Evolutionary conservation across 1,140 invertebrate genomes (phyloP).

Genomic region (Zaprionus gabonicus): DNA sequence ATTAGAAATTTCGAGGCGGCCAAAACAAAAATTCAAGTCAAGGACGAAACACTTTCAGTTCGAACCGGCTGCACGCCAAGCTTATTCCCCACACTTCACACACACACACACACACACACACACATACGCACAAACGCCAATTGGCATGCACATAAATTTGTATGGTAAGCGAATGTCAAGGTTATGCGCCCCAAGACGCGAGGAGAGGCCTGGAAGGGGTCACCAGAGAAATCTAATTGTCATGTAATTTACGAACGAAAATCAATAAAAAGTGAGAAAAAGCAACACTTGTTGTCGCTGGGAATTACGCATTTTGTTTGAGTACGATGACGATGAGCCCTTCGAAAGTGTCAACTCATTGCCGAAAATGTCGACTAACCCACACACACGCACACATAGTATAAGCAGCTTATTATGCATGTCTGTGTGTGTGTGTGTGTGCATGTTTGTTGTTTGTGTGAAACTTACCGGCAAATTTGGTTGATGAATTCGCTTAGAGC

Average conservation of each 20-base stretch:
- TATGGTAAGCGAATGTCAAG: constrained; percentile 52
- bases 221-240: constrained; percentile 40
- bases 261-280: constrained; percentile 34
- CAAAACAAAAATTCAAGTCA: constrained; percentile 11
- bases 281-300: constrained; percentile 15
- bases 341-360: constrained; percentile 5
- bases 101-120: background rate
- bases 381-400: background rate
- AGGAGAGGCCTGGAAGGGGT: constrained; percentile 12
- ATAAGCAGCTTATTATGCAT: background rate
- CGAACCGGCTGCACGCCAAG: constrained; percentile 24
- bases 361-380: constrained; percentile 1
- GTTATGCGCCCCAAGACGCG: constrained; percentile 19
- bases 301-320: constrained; percentile 1
- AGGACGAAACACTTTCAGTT: constrained; percentile 22
- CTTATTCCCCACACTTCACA: background rate
- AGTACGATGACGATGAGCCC: background rate
- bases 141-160: constrained; percentile 47
- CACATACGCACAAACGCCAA: background rate
- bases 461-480: constrained; percentile 40
- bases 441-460: background rate
- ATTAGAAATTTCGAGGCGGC: constrained; percentile 39
- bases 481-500: constrained; percentile 6
- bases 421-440: background rate
- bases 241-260: constrained; percentile 44